Evolutionary conservation across 2,113 vertebrate genomes (phyloP).

Genomic region (Marcusenius ussheri): DNA sequence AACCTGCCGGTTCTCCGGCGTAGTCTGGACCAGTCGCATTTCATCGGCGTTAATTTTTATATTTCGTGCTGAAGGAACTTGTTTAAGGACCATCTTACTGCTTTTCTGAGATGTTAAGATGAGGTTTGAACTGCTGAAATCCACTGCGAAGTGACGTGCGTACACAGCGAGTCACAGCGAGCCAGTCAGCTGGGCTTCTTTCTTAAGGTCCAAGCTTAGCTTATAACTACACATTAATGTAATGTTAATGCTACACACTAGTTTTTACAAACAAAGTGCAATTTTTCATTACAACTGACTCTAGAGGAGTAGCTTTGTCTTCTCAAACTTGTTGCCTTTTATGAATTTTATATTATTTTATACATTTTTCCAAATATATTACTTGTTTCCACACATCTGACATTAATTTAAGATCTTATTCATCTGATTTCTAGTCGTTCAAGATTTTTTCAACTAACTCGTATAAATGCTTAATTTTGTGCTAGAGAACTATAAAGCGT

Average conservation of each 20-base stretch:
- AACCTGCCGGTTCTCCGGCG: neutral
- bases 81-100: neutral
- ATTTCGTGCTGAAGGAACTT: neutral
- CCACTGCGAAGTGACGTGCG: neutral
- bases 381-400: neutral
- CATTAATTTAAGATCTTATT: neutral
- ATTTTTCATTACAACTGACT: neutral
- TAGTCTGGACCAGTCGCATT: neutral
- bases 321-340: neutral
- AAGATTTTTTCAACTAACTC: neutral
- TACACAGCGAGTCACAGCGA: neutral
- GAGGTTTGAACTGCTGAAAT: neutral
- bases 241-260: neutral
- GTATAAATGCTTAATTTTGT: neutral
- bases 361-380: neutral
- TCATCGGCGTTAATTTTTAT: neutral
- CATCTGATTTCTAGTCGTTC: neutral
- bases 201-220: neutral
- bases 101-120: neutral
- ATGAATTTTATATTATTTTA: neutral
- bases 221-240: neutral
- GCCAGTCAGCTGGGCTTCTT: neutral
- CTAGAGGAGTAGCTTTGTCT: neutral
- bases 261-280: neutral
- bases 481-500: neutral